Evolutionary conservation across 2,113 vertebrate species (phyloP), one percentile per base, ranked within the genome.

Genomic region (Embiotoca jacksoni): DNA sequence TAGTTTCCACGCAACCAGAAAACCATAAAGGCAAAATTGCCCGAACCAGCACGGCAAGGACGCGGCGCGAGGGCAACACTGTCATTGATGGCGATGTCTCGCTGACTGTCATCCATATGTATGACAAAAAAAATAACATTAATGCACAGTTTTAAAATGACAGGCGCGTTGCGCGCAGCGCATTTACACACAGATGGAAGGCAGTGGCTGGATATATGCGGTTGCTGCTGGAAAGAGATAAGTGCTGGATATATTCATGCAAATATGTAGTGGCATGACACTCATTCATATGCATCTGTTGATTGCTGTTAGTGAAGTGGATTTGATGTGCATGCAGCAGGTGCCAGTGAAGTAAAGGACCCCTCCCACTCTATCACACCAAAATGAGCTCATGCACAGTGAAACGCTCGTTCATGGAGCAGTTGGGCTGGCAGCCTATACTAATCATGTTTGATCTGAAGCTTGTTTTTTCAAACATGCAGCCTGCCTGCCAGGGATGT

Each of bases 1-100:
- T 56, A 90, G 92, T 94, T 91, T 91, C 93, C 89, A 93, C 86
- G 92, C 93, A 93, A 92, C 92, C 66, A 82, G 39, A 73, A 75
- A 82, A 85, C 75, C 30, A 23, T 23, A 23, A 23, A 68, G 79
- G 79, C 79, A 81, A 72, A 75, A 80, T 67, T 37, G 56, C 72
- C 16, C 70, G 81, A 84, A 77, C 64, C 75, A 73, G 62, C 56
- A 37, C 16, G 73, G 23, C 61, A 32, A 36, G 62, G 54, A 67
- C 60, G 72, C 37, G 57, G 70, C 15, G 55, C 33, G 31, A 6
- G 53, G 65, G 10, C 13, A 78, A 39, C 4, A 41, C 65, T 9
- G 57, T 64, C 49, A 56, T 31, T 32, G 75, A 65, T 30, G 77
- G 46, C 64, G 68, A 71, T 30, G 10, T 53, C 63, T 64, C 54